phyloP scores from a whole-genome alignment of 2,888 invertebrate genomes.

The Andrena praecox region DNA sequence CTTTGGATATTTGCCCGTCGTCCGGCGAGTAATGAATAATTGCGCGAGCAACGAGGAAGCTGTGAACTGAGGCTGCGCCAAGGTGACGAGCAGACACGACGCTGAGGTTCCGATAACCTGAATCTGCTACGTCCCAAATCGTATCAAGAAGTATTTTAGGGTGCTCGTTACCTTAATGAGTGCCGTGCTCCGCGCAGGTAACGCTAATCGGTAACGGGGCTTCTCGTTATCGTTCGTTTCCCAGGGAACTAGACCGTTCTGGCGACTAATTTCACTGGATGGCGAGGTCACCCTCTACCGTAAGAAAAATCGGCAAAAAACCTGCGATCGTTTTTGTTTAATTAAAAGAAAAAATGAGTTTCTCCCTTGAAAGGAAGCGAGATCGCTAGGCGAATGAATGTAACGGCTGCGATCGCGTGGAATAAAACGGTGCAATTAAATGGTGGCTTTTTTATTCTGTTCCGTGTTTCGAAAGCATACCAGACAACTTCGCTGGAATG shows the following conservation, averaged over 20 bases:
- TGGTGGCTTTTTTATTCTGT: neutral
- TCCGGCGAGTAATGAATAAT: neutral
- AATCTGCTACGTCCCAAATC: constrained; percentile 23
- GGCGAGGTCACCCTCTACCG: neutral
- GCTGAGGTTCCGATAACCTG: neutral
- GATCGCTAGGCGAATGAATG: neutral
- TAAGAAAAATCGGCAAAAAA: constrained; percentile 23
- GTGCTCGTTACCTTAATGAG: constrained; percentile 50
- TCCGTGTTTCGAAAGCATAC: neutral
- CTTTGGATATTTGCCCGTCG: no score
- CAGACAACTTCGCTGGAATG: neutral
- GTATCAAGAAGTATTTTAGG: constrained; percentile 39
- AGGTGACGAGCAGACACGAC: neutral
- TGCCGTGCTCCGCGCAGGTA: constrained; percentile 22
- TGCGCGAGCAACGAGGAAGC: neutral
- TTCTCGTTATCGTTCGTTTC: constrained; percentile 48
- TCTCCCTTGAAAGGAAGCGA: neutral
- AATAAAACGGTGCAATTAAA: constrained; percentile 11
- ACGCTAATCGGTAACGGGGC: constrained; percentile 46
- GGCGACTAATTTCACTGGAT: constrained; percentile 36
- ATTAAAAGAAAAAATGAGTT: constrained; percentile 15
- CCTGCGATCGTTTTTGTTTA: neutral
- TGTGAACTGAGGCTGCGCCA: neutral
- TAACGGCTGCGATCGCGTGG: constrained; percentile 10
- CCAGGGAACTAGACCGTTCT: constrained; percentile 21